Evolutionary conservation across 2,797 vertebrate species (phyloP).

Genomic region (Malacoraja senta): DNA sequence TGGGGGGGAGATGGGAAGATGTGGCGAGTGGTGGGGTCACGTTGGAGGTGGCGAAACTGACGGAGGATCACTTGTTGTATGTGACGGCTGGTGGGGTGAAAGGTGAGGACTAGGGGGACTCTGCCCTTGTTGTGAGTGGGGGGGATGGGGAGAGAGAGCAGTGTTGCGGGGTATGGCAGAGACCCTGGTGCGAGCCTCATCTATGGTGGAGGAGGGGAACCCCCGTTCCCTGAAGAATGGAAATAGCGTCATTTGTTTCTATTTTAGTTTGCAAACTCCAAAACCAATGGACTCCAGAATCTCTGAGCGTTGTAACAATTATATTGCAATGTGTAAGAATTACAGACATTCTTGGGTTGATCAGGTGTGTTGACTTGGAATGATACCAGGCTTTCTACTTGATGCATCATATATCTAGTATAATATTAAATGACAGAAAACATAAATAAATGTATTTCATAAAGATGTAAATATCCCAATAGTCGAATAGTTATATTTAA

Average conservation of each 20-base stretch:
- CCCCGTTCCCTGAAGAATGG: too few relatives aligned
- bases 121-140: too few relatives aligned
- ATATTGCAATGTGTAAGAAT: background rate
- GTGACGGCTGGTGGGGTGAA: too few relatives aligned
- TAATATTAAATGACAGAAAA: background rate
- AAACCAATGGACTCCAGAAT: background rate
- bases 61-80: too few relatives aligned
- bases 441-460: background rate
- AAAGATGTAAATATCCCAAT: background rate
- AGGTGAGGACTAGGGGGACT: too few relatives aligned
- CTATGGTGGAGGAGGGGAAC: too few relatives aligned
- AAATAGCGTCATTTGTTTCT: background rate
- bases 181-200: too few relatives aligned
- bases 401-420: background rate
- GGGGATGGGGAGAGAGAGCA: too few relatives aligned
- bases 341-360: background rate
- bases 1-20: too few relatives aligned
- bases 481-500: background rate
- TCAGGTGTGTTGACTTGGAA: background rate
- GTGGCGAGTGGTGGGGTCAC: too few relatives aligned
- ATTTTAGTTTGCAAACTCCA: background rate
- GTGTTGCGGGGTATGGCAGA: too few relatives aligned
- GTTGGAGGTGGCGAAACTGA: too few relatives aligned
- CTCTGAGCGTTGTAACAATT: background rate
- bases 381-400: background rate